Conservation (phyloP, 2,113 vertebrate genomes). For the Dromaius novaehollandiae region DNA sequence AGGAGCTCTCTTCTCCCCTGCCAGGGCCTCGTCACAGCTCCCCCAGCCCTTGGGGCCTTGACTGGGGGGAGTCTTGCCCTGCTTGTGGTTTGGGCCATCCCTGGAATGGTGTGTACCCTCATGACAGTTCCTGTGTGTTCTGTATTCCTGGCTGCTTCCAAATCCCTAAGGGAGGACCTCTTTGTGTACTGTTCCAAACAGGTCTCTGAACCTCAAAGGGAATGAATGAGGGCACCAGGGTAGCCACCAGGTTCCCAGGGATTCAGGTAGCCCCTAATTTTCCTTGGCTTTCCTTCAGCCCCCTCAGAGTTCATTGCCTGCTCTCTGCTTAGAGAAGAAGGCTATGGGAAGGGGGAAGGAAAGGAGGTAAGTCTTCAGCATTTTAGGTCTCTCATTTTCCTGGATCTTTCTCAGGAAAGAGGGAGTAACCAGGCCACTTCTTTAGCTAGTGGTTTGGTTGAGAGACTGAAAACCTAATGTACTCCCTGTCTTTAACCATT, state of each 20-base stretch:
- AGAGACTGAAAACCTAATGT: conserved; percentile 29
- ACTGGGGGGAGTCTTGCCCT: conserved; percentile 53
- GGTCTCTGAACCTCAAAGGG: conserved; percentile 65
- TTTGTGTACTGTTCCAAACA: conserved; percentile 63
- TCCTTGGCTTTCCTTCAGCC: conserved; percentile 64
- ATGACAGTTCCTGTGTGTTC: conserved; percentile 42
- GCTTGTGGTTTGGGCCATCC: conserved; percentile 61
- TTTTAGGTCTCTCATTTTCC: conserved; percentile 49
- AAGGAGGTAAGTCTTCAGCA: conserved; percentile 62
- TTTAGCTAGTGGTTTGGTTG: conserved; percentile 28
- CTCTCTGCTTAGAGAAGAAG: conserved; percentile 57
- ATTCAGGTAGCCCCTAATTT: conserved; percentile 65
- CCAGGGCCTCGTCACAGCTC: conserved; percentile 56
- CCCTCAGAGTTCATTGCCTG: conserved; percentile 56
- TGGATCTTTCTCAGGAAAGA: conserved; percentile 52
- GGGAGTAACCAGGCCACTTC: conserved; percentile 29
- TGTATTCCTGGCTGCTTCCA: conserved; percentile 51
- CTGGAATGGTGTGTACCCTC: conserved; percentile 71
- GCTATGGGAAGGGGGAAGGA: conserved; percentile 56
- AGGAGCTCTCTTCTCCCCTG: conserved; percentile 57
- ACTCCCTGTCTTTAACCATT: conserved; percentile 58
- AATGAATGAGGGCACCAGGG: conserved; percentile 64
- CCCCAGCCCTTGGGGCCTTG: conserved; percentile 57
- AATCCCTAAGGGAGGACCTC: conserved; percentile 52
- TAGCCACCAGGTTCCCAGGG: conserved; percentile 66